Evolutionary conservation across 2,113 vertebrate genomes (phyloP).

Genomic region (Odobenus rosmarus): DNA sequence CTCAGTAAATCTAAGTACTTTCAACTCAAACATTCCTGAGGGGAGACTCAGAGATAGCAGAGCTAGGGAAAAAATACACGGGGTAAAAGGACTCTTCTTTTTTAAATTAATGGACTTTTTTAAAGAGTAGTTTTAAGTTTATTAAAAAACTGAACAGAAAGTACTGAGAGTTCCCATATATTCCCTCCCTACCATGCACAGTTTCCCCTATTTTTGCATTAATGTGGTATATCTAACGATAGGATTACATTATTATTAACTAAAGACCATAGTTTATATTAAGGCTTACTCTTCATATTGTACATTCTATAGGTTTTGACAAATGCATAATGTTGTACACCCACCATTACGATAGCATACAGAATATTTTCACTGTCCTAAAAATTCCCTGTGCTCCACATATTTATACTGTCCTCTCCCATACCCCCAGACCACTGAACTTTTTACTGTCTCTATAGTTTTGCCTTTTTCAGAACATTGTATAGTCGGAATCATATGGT

Average conservation of each 20-base stretch:
- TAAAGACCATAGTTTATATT: background rate
- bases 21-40: conserved; percentile 44
- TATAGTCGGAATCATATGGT: background rate
- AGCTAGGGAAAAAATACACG: background rate
- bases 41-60: background rate
- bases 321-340: background rate
- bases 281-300: background rate
- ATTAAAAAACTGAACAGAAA: background rate
- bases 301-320: background rate
- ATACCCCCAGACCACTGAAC: background rate
- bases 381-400: background rate
- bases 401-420: background rate
- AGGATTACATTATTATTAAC: background rate
- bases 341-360: background rate
- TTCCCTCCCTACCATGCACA: background rate
- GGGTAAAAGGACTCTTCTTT: background rate
- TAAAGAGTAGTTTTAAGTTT: background rate
- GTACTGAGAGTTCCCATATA: background rate
- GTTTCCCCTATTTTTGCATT: background rate
- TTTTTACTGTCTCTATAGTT: background rate
- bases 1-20: conserved; percentile 40
- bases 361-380: background rate
- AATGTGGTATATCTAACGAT: background rate
- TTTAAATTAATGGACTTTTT: background rate
- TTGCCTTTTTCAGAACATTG: background rate